phyloP scores from a whole-genome alignment of 2,797 vertebrate species.

The Erpetoichthys calabaricus region DNA sequence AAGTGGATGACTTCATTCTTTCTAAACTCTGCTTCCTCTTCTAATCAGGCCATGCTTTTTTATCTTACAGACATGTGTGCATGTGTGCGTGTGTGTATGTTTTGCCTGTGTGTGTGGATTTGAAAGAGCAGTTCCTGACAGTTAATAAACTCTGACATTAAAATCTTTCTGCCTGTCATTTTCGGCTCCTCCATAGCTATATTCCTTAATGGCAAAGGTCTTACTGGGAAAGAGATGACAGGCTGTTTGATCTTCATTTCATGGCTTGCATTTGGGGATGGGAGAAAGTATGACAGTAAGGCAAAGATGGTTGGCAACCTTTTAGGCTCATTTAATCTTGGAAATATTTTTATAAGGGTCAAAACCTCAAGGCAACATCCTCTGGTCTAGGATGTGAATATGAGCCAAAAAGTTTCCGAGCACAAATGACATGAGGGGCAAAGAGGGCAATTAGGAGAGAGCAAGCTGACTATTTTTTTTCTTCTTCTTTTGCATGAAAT shows the following conservation, averaged over 20 bases:
- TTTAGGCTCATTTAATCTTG: neutral
- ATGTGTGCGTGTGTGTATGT: slow-evolving; percentile 6
- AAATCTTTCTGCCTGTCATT: slow-evolving; percentile 12
- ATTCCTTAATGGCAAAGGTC: slow-evolving; percentile 11
- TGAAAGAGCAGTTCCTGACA: slow-evolving; percentile 13
- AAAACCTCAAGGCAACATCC: no score
- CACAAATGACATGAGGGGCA: no score
- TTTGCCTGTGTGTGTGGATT: neutral
- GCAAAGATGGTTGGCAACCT: neutral
- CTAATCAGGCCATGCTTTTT: slow-evolving; percentile 6
- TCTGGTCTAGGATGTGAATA: no score
- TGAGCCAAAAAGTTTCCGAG: no score
- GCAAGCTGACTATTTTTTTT: no score
- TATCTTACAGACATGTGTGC: slow-evolving; percentile 10
- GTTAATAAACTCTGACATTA: slow-evolving; percentile 16
- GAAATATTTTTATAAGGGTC: neutral
- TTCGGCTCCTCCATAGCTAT: slow-evolving; percentile 9
- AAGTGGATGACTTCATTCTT: no score
- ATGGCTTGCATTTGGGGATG: neutral
- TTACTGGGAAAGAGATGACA: slow-evolving; percentile 7
- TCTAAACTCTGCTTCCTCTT: slow-evolving; percentile 6
- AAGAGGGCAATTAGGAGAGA: no score
- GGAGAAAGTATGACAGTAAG: neutral
- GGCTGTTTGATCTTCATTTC: slow-evolving; percentile 4
- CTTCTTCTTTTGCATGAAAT: no score